phyloP scores from a whole-genome alignment of 2,888 invertebrate genomes.

The Nasonia oneida region DNA sequence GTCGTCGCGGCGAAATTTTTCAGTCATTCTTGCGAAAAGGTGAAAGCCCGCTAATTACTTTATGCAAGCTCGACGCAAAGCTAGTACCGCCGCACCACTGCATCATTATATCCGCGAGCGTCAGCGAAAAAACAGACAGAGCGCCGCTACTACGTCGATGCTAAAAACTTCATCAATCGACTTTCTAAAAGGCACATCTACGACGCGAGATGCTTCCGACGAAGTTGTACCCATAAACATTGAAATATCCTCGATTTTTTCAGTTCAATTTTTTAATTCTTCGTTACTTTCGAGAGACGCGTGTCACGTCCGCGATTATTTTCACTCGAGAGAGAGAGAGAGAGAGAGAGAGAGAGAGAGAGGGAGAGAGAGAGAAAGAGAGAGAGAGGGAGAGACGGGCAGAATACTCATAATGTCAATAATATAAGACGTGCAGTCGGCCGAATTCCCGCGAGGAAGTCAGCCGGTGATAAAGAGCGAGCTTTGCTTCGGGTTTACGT shows the following conservation, averaged over 20 bases:
- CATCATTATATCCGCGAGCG: neutral
- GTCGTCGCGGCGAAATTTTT: neutral
- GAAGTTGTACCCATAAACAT: neutral
- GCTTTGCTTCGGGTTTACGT: neutral
- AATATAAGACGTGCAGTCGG: neutral
- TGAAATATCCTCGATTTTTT: constrained; percentile 4
- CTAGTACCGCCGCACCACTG: neutral
- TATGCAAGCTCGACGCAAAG: constrained; percentile 21
- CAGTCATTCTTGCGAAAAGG: constrained; percentile 31
- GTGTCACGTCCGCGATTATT: constrained; percentile 7
- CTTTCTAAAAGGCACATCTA: constrained; percentile 15
- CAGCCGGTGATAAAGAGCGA: neutral
- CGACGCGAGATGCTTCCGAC: constrained; percentile 19
- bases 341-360: neutral
- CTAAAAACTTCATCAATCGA: constrained; percentile 40
- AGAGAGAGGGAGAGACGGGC: too few species aligned
- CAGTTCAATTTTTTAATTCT: constrained; percentile 49
- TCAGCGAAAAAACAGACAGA: neutral
- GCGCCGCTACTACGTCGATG: neutral
- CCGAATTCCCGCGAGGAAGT: neutral
- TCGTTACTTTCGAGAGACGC: neutral
- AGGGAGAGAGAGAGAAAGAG: neutral
- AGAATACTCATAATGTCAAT: neutral
- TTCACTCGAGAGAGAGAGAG: too few species aligned
- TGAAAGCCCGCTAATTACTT: constrained; percentile 39